phyloP scores from a whole-genome alignment of 2,113 vertebrate genomes.

The Geococcyx californianus region DNA sequence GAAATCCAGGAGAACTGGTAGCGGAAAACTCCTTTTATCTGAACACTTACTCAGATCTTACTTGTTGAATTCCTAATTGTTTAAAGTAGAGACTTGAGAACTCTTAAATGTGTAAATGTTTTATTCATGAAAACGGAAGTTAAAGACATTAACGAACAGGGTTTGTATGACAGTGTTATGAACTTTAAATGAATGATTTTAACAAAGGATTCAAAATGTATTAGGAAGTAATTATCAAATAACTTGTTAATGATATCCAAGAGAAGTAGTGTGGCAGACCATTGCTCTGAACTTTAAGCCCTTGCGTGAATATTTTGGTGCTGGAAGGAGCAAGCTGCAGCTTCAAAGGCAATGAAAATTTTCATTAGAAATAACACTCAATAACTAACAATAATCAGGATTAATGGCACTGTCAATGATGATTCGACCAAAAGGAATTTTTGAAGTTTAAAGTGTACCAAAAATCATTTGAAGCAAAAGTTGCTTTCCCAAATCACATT shows the following conservation, averaged over 20 bases:
- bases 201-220: not conserved
- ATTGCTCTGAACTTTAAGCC: not conserved
- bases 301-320: not conserved
- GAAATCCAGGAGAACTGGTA: not conserved
- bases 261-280: not conserved
- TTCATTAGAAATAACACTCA: slow-evolving; percentile 11
- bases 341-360: slow-evolving; percentile 39
- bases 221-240: slow-evolving; percentile 54
- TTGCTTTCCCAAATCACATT: not conserved
- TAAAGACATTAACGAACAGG: not conserved
- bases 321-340: not conserved
- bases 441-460: not conserved
- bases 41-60: not conserved
- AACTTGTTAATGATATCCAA: slow-evolving; percentile 28
- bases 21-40: not conserved
- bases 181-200: slow-evolving; percentile 1
- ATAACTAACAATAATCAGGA: slow-evolving; percentile 39
- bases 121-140: slow-evolving; percentile 37
- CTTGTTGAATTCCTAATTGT: not conserved
- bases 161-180: slow-evolving; percentile 28
- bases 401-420: slow-evolving; percentile 43
- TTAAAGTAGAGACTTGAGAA: not conserved
- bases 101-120: not conserved
- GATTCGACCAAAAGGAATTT: not conserved
- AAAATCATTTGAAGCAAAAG: slow-evolving; percentile 1